Conservation (phyloP, 1,140 invertebrate species). For the Drosophila tani region DNA sequence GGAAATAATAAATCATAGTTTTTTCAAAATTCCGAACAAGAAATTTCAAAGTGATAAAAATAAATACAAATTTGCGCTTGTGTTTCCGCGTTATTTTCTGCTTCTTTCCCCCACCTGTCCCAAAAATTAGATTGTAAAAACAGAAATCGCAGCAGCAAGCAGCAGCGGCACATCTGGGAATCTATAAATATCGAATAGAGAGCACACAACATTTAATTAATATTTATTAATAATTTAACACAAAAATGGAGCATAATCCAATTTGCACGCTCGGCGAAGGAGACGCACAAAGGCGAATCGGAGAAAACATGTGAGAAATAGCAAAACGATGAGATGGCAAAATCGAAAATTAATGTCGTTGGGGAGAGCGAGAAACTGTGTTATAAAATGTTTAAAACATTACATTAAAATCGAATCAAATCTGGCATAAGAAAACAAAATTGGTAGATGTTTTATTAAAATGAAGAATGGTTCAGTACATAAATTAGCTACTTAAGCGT, state of each 20-base stretch:
- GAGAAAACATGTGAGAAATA: background rate
- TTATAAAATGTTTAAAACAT: conserved; percentile 1
- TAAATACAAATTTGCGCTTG: background rate
- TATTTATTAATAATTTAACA: conserved; percentile 26
- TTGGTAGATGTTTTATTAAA: background rate
- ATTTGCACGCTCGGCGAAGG: background rate
- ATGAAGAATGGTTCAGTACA: background rate
- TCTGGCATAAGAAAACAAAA: no score
- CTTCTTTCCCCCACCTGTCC: conserved; percentile 10
- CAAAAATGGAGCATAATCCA: conserved; percentile 16
- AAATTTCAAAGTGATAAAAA: background rate
- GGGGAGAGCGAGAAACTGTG: background rate
- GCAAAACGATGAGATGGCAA: background rate
- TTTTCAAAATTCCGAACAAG: background rate
- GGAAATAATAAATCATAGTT: background rate
- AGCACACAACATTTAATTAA: conserved; percentile 15
- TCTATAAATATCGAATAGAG: conserved; percentile 28
- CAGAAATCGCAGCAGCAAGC: background rate
- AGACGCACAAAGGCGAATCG: conserved; percentile 1
- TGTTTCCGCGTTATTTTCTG: background rate
- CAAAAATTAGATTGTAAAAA: background rate
- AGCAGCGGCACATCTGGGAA: background rate
- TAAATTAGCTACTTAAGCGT: background rate
- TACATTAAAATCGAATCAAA: background rate
- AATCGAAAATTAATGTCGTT: background rate